Percentiles rank a stretch among this genome's conserved stretches.
phyloP scores from a whole-genome alignment of 2,888 invertebrate genomes.

The Julus scanicus region DNA sequence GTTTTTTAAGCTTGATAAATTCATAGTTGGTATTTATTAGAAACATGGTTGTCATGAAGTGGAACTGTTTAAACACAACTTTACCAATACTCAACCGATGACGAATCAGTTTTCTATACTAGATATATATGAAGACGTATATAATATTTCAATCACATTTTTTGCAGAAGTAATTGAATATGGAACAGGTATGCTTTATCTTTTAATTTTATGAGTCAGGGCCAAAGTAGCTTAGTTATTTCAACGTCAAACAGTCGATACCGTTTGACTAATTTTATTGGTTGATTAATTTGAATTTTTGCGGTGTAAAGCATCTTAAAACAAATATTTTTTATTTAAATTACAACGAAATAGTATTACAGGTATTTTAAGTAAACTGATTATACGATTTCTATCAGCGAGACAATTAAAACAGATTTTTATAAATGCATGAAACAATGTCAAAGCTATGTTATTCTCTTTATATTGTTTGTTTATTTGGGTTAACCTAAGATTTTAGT shows the following conservation, averaged over 20 bases:
- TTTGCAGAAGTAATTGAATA: background rate
- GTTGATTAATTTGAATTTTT: too few relatives aligned
- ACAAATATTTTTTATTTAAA: too few relatives aligned
- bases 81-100: background rate
- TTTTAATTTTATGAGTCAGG: background rate
- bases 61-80: background rate
- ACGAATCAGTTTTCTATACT: background rate
- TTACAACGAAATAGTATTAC: too few relatives aligned
- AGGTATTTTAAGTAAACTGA: background rate
- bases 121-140: background rate
- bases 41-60: background rate
- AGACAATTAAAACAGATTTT: background rate
- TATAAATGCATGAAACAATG: too few relatives aligned
- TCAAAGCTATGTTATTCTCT: too few relatives aligned
- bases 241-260: too few relatives aligned
- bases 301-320: too few relatives aligned
- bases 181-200: background rate
- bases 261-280: too few relatives aligned
- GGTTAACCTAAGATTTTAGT: too few relatives aligned
- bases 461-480: too few relatives aligned
- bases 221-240: too few relatives aligned
- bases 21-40: background rate
- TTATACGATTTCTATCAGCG: background rate
- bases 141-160: background rate
- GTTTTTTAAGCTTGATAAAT: background rate